A percentile compares a stretch with the other conserved stretches of the same genome.
Evolutionary conservation across 2,888 invertebrate species (phyloP).

Genomic region (Spicauda simplicius): DNA sequence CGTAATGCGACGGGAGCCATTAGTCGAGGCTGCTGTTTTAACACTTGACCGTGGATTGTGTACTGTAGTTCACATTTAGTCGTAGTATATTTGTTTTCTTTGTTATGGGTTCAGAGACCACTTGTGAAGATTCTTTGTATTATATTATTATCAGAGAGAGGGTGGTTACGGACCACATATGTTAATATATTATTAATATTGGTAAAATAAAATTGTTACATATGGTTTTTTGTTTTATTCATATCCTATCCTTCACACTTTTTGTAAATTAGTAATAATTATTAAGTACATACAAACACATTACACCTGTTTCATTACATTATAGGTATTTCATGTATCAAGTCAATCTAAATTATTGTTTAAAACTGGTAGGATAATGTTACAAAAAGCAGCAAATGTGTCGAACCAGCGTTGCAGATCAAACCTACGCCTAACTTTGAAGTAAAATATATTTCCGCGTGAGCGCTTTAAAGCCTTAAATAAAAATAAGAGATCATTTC

Average conservation of each 20-base stretch:
- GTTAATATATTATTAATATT: constrained; percentile 85
- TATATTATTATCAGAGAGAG: constrained; percentile 82
- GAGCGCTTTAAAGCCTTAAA: too few relatives aligned
- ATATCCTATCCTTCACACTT: constrained; percentile 6
- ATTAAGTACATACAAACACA: too few relatives aligned
- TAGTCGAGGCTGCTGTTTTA: constrained; percentile 60
- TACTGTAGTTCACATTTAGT: constrained; percentile 58
- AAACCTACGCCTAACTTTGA: too few relatives aligned
- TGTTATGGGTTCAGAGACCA: constrained; percentile 80
- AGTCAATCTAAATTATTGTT: too few relatives aligned
- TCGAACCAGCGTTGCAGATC: too few relatives aligned
- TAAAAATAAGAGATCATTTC: too few relatives aligned
- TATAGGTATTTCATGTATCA: too few relatives aligned
- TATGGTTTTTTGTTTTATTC: constrained; percentile 67
- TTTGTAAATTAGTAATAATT: too few relatives aligned
- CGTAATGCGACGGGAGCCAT: constrained; percentile 54
- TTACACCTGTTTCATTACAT: too few relatives aligned
- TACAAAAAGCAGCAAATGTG: too few relatives aligned
- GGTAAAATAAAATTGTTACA: constrained; percentile 85
- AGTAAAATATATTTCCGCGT: too few relatives aligned
- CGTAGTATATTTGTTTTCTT: constrained; percentile 73
- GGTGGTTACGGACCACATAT: constrained; percentile 82
- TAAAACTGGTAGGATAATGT: too few relatives aligned
- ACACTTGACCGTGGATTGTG: constrained; percentile 56
- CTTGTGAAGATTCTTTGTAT: constrained; percentile 83